Evolutionary conservation across 2,888 invertebrate species (phyloP).

Genomic region (Chrysina gloriosa): DNA sequence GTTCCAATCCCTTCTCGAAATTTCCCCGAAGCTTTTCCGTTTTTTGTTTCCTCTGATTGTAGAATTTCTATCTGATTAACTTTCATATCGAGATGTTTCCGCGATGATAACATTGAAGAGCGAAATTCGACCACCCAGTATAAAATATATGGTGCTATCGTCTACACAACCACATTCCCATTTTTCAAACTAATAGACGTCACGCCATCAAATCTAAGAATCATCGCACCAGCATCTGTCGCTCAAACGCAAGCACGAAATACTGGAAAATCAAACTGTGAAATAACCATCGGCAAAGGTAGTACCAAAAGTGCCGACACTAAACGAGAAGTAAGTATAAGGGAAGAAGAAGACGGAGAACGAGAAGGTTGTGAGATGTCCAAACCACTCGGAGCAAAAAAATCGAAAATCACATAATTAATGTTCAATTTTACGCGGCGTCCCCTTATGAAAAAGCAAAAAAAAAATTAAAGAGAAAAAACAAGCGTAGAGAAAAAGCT

Average conservation of each 20-base stretch:
- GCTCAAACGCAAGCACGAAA: slow-evolving; percentile 32
- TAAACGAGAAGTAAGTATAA: slow-evolving; percentile 11
- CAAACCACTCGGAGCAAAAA: slow-evolving; percentile 42
- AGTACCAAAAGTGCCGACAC: slow-evolving; percentile 28
- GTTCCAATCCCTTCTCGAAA: too few species aligned
- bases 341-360: background rate
- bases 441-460: slow-evolving; percentile 51
- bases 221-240: slow-evolving; percentile 30
- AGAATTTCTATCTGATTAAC: too few species aligned
- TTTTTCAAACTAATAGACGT: slow-evolving; percentile 29
- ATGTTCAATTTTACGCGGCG: slow-evolving; percentile 55
- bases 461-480: slow-evolving; percentile 24
- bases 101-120: too few species aligned
- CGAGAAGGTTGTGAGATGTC: background rate
- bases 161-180: slow-evolving; percentile 13
- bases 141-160: background rate
- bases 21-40: too few species aligned
- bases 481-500: too few species aligned
- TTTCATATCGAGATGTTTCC: too few species aligned
- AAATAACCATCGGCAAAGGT: slow-evolving; percentile 29
- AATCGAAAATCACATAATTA: slow-evolving; percentile 51
- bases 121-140: background rate
- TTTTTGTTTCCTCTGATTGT: too few species aligned
- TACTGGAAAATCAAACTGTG: slow-evolving; percentile 30
- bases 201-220: slow-evolving; percentile 34